Evolutionary conservation across 2,113 vertebrate genomes (phyloP).

Genomic region (Heloderma charlesbogerti): DNA sequence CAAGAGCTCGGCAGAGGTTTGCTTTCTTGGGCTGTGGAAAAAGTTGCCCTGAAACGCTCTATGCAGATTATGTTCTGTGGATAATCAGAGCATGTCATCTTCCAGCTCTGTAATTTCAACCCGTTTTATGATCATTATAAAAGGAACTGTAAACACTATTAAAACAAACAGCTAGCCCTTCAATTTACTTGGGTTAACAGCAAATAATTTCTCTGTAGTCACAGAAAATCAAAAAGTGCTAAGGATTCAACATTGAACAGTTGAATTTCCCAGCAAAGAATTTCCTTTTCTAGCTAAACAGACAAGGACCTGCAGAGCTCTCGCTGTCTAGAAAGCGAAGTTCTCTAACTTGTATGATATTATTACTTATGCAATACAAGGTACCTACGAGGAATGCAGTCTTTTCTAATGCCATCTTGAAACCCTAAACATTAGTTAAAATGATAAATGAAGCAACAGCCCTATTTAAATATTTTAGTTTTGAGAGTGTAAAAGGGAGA

Average conservation of each 20-base stretch:
- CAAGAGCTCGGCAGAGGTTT: conserved; percentile 29
- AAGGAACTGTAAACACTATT: conserved; percentile 44
- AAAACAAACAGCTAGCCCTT: conserved; percentile 13
- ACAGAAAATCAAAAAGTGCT: conserved; percentile 30
- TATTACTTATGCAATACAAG: background rate
- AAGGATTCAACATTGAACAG: conserved; percentile 13
- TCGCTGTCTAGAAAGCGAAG: background rate
- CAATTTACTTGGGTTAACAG: conserved; percentile 43
- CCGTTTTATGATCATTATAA: conserved; percentile 41
- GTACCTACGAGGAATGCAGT: background rate
- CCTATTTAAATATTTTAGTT: background rate
- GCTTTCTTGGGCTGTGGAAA: conserved; percentile 24
- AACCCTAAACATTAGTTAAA: background rate
- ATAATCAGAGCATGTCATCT: conserved; percentile 12
- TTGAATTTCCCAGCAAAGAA: conserved; percentile 19
- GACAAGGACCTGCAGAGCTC: background rate
- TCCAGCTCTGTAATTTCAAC: conserved; percentile 36
- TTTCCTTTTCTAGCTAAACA: background rate
- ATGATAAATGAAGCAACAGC: background rate
- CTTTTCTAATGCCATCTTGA: background rate
- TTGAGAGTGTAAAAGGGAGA: background rate
- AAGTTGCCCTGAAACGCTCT: conserved; percentile 33
- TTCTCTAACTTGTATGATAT: conserved; percentile 15
- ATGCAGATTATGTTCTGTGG: conserved; percentile 11
- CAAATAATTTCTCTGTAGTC: conserved; percentile 37